Conservation (phyloP, 1,140 invertebrate genomes). For the Aplysia californica region DNA sequence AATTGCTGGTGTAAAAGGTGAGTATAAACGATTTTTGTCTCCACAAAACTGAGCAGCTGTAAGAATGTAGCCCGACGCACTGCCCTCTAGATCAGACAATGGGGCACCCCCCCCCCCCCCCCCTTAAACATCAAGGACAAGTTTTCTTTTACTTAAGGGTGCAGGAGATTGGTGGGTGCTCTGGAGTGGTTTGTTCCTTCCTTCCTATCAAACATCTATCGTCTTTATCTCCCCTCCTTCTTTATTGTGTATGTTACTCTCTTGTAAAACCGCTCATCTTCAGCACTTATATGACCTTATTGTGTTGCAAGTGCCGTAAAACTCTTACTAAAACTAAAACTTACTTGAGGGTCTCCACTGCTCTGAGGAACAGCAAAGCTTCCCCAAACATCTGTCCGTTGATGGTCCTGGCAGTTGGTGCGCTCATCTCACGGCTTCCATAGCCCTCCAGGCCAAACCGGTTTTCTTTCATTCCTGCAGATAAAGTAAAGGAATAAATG, state of each 20-base stretch:
- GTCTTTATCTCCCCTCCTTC: background rate
- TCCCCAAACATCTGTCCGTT: slow-evolving; percentile 67
- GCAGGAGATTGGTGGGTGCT: background rate
- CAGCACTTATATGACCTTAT: background rate
- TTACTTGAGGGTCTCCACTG: slow-evolving; percentile 53
- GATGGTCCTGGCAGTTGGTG: slow-evolving; percentile 73
- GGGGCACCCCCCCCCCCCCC: too few relatives aligned
- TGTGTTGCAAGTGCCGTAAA: background rate
- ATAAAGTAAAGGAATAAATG: background rate
- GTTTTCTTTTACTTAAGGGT: too few relatives aligned
- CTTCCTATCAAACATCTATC: background rate
- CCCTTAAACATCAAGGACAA: too few relatives aligned
- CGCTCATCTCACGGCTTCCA: slow-evolving; percentile 79
- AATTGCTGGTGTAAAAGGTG: too few relatives aligned
- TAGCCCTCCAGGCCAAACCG: slow-evolving; percentile 85
- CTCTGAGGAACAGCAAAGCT: slow-evolving; percentile 57
- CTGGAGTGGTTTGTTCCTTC: too few relatives aligned
- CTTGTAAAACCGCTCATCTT: too few relatives aligned
- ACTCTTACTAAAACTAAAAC: too few relatives aligned
- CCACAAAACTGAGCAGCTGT: too few relatives aligned
- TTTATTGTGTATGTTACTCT: background rate
- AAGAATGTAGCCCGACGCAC: too few relatives aligned
- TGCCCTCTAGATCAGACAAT: too few relatives aligned
- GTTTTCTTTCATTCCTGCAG: slow-evolving; percentile 59
- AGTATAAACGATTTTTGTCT: too few relatives aligned